Percentiles rank a stretch among this genome's conserved stretches.
These are phyloP conservation scores for Sebastes steindachneri DNA, from an alignment of 2,797 vertebrate species.

Conservation along the genomic window DNA sequence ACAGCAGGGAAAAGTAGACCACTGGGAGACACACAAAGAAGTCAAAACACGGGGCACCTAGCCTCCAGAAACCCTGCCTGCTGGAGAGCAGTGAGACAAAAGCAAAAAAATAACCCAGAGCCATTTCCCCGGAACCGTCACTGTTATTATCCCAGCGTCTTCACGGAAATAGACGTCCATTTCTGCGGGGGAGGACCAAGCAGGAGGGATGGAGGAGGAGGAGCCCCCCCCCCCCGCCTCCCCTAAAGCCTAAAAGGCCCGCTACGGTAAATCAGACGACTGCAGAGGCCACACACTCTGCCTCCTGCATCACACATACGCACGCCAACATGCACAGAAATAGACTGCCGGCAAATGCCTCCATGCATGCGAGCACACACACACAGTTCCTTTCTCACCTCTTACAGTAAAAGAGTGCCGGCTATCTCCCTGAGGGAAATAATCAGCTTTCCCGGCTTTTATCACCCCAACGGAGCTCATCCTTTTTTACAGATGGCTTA, in stretches of 20 bases:
- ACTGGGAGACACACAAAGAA: slow-evolving; percentile 44
- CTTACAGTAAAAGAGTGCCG: slow-evolving; percentile 41
- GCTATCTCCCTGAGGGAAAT: slow-evolving; percentile 39
- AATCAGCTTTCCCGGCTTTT: slow-evolving; percentile 57
- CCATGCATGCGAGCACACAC: slow-evolving; percentile 19
- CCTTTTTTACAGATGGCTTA: slow-evolving; percentile 41
- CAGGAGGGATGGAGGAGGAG: background rate
- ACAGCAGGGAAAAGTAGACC: slow-evolving; percentile 35
- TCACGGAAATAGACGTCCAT: slow-evolving; percentile 38
- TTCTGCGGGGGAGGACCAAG: slow-evolving; percentile 33
- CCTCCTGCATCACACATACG: background rate
- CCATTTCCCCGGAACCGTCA: slow-evolving; percentile 30
- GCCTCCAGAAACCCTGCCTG: slow-evolving; percentile 35
- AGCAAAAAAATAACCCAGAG: slow-evolving; percentile 36
- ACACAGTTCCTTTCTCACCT: slow-evolving; percentile 30
- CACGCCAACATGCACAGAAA: slow-evolving; percentile 20
- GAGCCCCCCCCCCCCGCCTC: no score
- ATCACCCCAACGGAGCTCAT: slow-evolving; percentile 43
- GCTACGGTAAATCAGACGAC: slow-evolving; percentile 44
- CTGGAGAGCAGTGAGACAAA: slow-evolving; percentile 46
- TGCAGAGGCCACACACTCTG: slow-evolving; percentile 22
- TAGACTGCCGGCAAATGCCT: slow-evolving; percentile 19
- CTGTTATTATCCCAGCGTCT: slow-evolving; percentile 49
- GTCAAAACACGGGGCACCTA: slow-evolving; percentile 9
- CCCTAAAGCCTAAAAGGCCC: slow-evolving; percentile 27